phyloP scores from a whole-genome alignment of 2,888 invertebrate species.

The Eupithecia exiguata region DNA sequence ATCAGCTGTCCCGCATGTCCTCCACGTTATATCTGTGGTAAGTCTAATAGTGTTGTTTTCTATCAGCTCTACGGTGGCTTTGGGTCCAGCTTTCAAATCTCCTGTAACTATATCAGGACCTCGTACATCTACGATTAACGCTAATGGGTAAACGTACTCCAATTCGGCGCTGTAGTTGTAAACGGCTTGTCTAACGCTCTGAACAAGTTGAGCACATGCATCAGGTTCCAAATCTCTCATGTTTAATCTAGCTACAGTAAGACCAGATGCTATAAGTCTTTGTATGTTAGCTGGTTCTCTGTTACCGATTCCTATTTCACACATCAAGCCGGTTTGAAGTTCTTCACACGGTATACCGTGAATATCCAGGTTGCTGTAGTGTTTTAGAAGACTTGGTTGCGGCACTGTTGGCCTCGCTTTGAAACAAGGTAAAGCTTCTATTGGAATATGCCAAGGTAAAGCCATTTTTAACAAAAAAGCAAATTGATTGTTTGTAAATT shows the following conservation, averaged over 20 bases:
- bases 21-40: constrained; percentile 80
- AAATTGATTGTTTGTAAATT: not conserved
- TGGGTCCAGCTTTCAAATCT: constrained; percentile 71
- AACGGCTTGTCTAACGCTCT: constrained; percentile 76
- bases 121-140: constrained; percentile 70
- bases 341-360: constrained; percentile 73
- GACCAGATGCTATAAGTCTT: constrained; percentile 74
- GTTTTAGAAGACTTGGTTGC: constrained; percentile 64
- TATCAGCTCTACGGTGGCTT: constrained; percentile 64
- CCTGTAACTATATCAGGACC: constrained; percentile 75
- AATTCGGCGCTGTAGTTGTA: constrained; percentile 78
- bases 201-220: constrained; percentile 72
- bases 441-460: constrained; percentile 76
- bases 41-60: constrained; percentile 71
- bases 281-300: constrained; percentile 71
- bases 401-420: constrained; percentile 50
- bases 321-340: constrained; percentile 76
- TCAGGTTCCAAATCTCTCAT: constrained; percentile 73
- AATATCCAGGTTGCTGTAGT: constrained; percentile 67
- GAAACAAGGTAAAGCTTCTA: constrained; percentile 61
- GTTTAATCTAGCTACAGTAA: constrained; percentile 77
- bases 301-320: constrained; percentile 72
- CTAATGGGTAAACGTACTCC: constrained; percentile 79
- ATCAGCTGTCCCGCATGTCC: constrained; percentile 80
- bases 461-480: constrained; percentile 55